Conservation (phyloP, 2,113 vertebrate genomes). For the Channa maculata region DNA sequence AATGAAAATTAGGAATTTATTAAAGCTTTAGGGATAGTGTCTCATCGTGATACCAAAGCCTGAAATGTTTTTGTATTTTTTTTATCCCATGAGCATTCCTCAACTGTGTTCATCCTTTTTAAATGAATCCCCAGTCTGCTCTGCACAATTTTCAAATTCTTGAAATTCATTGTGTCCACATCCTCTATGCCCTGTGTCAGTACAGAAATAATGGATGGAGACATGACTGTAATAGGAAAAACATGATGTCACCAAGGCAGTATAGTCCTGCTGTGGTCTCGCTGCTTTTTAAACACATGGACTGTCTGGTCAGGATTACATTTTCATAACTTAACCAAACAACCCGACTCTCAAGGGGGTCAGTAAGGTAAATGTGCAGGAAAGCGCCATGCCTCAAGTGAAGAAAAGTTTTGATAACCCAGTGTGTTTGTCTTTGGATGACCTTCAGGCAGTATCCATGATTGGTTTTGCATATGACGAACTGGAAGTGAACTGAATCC, state of each 20-base stretch:
- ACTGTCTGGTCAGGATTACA: slow-evolving; percentile 23
- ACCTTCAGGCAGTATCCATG: slow-evolving; percentile 42
- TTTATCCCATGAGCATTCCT: no score
- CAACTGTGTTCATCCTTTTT: no score
- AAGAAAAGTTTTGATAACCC: slow-evolving; percentile 7
- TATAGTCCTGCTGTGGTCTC: slow-evolving; percentile 7
- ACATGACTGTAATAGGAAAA: slow-evolving; percentile 7
- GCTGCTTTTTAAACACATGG: slow-evolving; percentile 28
- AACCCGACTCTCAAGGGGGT: slow-evolving; percentile 25
- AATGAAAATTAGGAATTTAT: no score
- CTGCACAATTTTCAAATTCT: background rate
- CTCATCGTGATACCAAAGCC: no score
- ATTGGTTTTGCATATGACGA: slow-evolving; percentile 70
- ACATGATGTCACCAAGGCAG: background rate
- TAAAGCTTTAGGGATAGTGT: no score
- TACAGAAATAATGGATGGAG: background rate
- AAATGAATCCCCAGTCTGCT: no score
- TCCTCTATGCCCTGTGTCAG: background rate
- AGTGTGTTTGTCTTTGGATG: slow-evolving; percentile 24
- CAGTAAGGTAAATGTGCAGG: slow-evolving; percentile 13
- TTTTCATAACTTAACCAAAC: slow-evolving; percentile 66
- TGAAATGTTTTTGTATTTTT: no score
- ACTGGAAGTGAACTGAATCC: slow-evolving; percentile 25
- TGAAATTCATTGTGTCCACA: background rate
- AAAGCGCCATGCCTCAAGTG: slow-evolving; percentile 39